Base-by-base conservation (phyloP, 2,888 invertebrate genomes). In the Microctonus hyperodae region DNA sequence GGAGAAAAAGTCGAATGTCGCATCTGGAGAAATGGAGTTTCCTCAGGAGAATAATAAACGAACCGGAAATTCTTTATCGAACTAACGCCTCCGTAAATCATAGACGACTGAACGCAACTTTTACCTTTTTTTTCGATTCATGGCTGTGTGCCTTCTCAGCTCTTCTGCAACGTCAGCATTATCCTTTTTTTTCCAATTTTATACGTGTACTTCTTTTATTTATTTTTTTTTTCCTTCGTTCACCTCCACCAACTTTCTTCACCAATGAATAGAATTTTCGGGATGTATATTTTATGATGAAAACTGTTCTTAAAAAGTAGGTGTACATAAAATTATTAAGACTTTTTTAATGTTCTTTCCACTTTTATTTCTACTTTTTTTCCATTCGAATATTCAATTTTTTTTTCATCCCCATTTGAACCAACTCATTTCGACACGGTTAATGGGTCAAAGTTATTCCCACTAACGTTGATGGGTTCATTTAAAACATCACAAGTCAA, bases 1-100 rank as follows among this genome's bases (percentile, higher is more conserved):
- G 10, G 37, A 37, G 13, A 22, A 35, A 65, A 50, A 37, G 48
- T 11, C 33, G 20, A 56, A 28, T 16, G 33, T 59, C 40, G 28
- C 37, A 62, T 62, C 53, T 53, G 62, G n/a, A 62, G 35, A n/a
- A 20, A 62, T 37, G 35, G 53, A 51, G 35, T 37, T 65, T 58
- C 28, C 53, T 53, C 40, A 13, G 13, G 37, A 37, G 65, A 65
- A 65, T 65, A 65, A 59, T 65, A 65, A 65, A 65, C 58, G 65
- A 65, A 65, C 59, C 59, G 65, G 65, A 65, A 65, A 65, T 65
- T 65, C 33, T 40, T 65, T 61, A 65, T 40, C 65, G 65, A 62
- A 62, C 51, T 58, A 62, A 62, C 68, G 48, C 64, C 64, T 61
- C 20, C 65, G 59, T 65, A 65, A 65, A 65, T 65, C 65, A 65